Conservation (phyloP, 2,113 vertebrate species). For the Oceanites oceanicus region DNA sequence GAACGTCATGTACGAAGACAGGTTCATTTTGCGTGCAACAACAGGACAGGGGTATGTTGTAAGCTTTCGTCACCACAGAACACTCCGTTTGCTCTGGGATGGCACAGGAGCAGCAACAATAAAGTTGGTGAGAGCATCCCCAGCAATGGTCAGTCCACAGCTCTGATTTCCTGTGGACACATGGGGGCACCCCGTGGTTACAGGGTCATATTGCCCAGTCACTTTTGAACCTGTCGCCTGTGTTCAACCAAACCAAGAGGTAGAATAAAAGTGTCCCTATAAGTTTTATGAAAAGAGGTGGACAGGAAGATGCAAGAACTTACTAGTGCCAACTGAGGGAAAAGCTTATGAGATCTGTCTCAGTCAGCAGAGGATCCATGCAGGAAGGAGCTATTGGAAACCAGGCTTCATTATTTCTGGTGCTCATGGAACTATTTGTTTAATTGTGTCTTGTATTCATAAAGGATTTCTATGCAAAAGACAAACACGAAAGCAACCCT, state of each 20-base stretch:
- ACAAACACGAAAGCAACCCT: not conserved
- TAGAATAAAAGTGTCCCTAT: not conserved
- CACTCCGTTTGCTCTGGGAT: not conserved
- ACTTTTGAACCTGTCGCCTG: not conserved
- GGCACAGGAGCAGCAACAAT: not conserved
- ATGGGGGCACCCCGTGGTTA: accelerated
- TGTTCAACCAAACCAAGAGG: not conserved
- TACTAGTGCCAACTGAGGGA: not conserved
- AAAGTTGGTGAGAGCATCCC: not conserved
- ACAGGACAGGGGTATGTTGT: not conserved
- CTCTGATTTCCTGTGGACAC: not conserved
- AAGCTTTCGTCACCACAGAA: not conserved
- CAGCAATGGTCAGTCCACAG: not conserved
- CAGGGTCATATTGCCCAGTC: not conserved
- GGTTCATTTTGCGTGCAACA: not conserved
- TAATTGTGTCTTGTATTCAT: not conserved
- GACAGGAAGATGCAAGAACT: not conserved
- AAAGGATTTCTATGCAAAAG: not conserved
- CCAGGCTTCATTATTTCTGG: not conserved
- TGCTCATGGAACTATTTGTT: not conserved
- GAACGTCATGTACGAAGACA: not conserved
- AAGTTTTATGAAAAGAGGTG: not conserved
- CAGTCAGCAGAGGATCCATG: not conserved
- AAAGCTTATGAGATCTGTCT: not conserved
- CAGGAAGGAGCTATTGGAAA: not conserved